phyloP scores from a whole-genome alignment of 1,140 invertebrate species.

The Drosophila littoralis region DNA sequence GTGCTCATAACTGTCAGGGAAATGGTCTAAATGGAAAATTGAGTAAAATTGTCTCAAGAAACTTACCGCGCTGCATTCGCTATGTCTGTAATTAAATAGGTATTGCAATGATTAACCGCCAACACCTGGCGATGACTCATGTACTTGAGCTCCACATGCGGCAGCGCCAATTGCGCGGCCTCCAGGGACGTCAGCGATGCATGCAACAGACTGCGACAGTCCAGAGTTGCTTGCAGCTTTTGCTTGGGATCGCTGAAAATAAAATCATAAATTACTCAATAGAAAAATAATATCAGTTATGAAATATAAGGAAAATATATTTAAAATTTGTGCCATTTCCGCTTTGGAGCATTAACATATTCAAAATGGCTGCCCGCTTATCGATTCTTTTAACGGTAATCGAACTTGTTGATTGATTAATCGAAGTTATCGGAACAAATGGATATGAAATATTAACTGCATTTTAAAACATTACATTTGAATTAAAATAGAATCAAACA shows the following conservation, averaged over 20 bases:
- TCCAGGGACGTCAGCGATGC: conserved; percentile 76
- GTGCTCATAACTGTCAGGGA: conserved; percentile 63
- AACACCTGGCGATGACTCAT: conserved; percentile 77
- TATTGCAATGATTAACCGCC: conserved; percentile 78
- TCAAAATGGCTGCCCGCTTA: not conserved
- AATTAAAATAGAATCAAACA: not conserved
- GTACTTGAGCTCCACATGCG: conserved; percentile 78
- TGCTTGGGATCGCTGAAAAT: conserved; percentile 71
- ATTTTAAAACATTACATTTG: too few species aligned
- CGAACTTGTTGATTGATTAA: not conserved
- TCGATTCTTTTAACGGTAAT: not conserved
- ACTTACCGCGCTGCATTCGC: conserved; percentile 69
- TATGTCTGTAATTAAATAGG: conserved; percentile 81
- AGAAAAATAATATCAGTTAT: too few species aligned
- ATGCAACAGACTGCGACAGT: conserved; percentile 73
- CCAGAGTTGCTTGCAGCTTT: conserved; percentile 67
- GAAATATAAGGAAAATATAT: too few species aligned
- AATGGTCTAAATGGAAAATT: not conserved
- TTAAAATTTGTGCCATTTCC: too few species aligned
- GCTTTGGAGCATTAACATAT: too few species aligned
- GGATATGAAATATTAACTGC: not conserved
- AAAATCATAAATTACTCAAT: too few species aligned
- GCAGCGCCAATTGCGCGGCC: conserved; percentile 74
- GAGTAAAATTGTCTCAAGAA: too few species aligned
- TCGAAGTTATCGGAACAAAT: conserved; percentile 1